Evolutionary conservation across 1,140 invertebrate species (phyloP), one percentile per base, ranked within the genome.

Genomic region (Zaprionus africanus): DNA sequence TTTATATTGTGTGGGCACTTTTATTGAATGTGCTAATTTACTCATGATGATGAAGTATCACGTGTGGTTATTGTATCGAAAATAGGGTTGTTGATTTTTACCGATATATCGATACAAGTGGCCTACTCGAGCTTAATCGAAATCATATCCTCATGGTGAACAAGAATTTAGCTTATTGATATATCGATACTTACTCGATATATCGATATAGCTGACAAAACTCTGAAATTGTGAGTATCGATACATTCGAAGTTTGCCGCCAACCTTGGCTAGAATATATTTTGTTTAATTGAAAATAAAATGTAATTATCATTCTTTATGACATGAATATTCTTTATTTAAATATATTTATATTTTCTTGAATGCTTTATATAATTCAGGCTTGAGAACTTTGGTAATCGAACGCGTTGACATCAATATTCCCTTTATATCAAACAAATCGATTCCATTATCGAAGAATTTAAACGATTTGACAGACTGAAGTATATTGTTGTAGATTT

Each of bases 1-100:
- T 94, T 96, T 97, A 91, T 97, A 98, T 88, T 97, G 93, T 90
- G 95, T 94, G 49, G 96, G 96, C 73, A 97, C 96, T 94, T 95
- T 96, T 43, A 96, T 91, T 46, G 96, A 96, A 93, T 96, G 96
- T 76, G 94, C 93, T 34, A 78, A 75, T 82, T 82, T 70, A 66
- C 86, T 90, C 84, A 88, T 88, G 71, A 63, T 78, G 46, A 51
- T 51, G 59, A 64, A 24, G 59, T 74, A 66, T 70, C 76, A 78
- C 76, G 76, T 78, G 76, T 70, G 31, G 36, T 59, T 36, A 69
- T 36, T 62, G 2, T 63, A 62, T 70, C 59, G 67, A 62, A 69
- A 19, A 28, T 58, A 13, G 5, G 5, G 22, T 22, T 12, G 59
- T 43, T 31, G 15, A 43, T 56, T n/a, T 63, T 60, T 28, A 51